Base-by-base conservation (phyloP, 1,140 invertebrate species). In the Drosophila lini region DNA sequence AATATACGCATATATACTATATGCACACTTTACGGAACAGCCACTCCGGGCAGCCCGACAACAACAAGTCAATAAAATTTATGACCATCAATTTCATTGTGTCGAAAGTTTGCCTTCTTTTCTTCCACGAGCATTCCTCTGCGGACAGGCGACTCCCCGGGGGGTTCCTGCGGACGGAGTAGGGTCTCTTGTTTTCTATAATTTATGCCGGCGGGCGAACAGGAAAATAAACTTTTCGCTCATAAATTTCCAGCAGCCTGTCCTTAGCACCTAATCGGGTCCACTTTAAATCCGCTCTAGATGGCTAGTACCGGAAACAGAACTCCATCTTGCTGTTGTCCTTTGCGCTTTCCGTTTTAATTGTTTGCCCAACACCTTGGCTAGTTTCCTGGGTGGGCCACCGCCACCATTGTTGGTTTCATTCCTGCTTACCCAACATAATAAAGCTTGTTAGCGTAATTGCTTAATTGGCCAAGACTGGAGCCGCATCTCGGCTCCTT, bases 361-460 rank as follows among this genome's bases (percentile, higher is more conserved):
- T 86, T 88, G 82, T 86, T 86, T 86, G 76, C 67, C 67, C 71
- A 86, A 86, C 82, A 86, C 82, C 82, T 86, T 62, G 63, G 59
- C 75, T 59, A 67, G 80, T 77, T 76, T 63, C 53, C 69, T 69
- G 44, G 56, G 52, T 25, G 41, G 48, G 48, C 47, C 47, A 48
- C 47, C 47, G 25, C 44, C 50, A 44, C 45, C 52, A 48, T 69
- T 78, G 69, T 74, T 57, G 70, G 63, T 38, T 25, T 50, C 42
- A 59, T 40, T 44, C 31, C 47, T 40, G 57, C 55, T 62, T 47
- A 60, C 65, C 58, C 79, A 89, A 78, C 77, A 89, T 80, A 88
- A 88, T 88, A 88, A 88, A 89, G 83, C 83, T 88, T 88, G 83
- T 88, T 88, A 89, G 68, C 83, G 77, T 88, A 88, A 88, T 89